Conservation (phyloP, 2,888 invertebrate genomes). For the Macrophya annulata region DNA sequence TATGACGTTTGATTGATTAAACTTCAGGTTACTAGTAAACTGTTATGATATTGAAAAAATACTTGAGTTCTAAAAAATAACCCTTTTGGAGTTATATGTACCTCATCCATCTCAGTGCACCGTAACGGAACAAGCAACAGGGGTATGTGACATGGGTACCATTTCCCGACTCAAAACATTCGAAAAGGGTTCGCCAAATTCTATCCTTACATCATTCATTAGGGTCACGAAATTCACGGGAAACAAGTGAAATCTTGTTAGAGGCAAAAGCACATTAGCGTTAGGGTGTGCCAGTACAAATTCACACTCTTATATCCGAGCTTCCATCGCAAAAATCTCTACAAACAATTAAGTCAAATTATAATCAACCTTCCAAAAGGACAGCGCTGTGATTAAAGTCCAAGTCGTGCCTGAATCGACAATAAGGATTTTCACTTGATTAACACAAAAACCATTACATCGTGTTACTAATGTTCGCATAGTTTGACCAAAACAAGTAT, state of each 20-base stretch:
- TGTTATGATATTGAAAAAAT: neutral
- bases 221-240: neutral
- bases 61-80: neutral
- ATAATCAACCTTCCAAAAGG: too few species aligned
- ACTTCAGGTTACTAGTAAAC: neutral
- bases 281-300: neutral
- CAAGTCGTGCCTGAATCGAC: too few species aligned
- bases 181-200: slow-evolving; percentile 3
- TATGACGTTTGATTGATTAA: neutral
- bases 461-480: too few species aligned
- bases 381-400: too few species aligned
- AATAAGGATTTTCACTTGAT: too few species aligned
- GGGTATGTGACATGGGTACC: slow-evolving; percentile 6
- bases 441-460: too few species aligned
- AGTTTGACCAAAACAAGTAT: too few species aligned
- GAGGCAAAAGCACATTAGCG: neutral
- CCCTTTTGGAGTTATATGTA: neutral
- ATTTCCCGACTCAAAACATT: slow-evolving; percentile 12
- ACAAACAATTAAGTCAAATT: neutral
- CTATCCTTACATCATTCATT: slow-evolving; percentile 5
- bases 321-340: neutral
- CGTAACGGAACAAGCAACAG: neutral
- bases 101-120: neutral
- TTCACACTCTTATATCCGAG: neutral
- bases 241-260: slow-evolving; percentile 16